Evolutionary conservation across 2,888 invertebrate genomes (phyloP), one percentile per base, ranked within the genome.

Genomic region (Coenonympha glycerion): DNA sequence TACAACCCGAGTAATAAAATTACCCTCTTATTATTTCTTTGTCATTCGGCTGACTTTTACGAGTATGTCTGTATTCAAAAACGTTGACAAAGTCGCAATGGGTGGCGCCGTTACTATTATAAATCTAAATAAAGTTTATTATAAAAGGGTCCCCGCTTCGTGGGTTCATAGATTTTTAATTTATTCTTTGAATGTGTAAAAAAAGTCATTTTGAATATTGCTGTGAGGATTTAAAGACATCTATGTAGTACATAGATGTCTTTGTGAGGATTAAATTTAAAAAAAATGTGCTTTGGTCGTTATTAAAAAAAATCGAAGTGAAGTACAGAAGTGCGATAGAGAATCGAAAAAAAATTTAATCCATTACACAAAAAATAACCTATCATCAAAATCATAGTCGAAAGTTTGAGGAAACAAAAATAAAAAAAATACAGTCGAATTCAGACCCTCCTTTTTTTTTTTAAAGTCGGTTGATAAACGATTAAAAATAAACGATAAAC

Each of bases 31-130:
- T 54, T 57, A 57, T 58, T 54, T 52, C 45, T 55, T 46, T 49
- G 49, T 57, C 51, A 53, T 59, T 56, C 42, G 47, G 22, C 19
- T 55, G 59, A 59, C 58, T 52, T 51, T 57, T 62, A 60, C 49
- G 55, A 53, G 52, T 40, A 47, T 41, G 39, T 49, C 41, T 36
- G 51, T 53, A 57, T 56, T 61, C 47, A 58, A 56, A n/a, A 59
- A 57, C 49, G 56, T 56, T 55, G 53, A 60, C 56, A 62, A 62
- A 53, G 53, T 48, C 62, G 30, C 64, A 15, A 52, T 57, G 58
- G 63, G 63, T 52, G 56, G 56, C 42, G 54, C 47, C 49, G 33
- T 52, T 56, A 46, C 51, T 36, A 58, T 60, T 54, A 53, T 56
- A 52, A 52, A 53, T 28, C 55, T 55, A 52, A 49, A 53, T 56